These are phyloP conservation scores for Zaprionus davidi DNA, from an alignment of 1,140 invertebrate species.

Conservation along the genomic window DNA sequence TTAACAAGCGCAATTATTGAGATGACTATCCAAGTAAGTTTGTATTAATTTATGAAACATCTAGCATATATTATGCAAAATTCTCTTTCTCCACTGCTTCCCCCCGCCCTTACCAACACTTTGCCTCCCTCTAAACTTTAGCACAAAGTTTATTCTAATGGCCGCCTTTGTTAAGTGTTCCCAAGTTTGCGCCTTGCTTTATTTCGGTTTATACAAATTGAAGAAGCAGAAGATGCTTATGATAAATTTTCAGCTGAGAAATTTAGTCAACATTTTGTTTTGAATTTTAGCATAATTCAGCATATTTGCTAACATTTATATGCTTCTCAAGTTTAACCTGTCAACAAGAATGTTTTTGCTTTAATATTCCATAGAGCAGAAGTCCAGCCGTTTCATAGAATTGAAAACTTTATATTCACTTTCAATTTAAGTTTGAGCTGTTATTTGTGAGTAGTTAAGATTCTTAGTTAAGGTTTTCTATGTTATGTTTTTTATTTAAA, in stretches of 20 bases:
- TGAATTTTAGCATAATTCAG: neutral
- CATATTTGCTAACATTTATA: neutral
- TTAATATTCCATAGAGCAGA: no score
- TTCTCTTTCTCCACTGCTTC: slow-evolving; percentile 12
- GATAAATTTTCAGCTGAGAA: neutral
- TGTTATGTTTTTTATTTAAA: no score
- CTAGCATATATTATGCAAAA: slow-evolving; percentile 40
- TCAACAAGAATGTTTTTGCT: no score
- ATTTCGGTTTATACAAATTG: neutral
- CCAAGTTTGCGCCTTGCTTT: slow-evolving; percentile 6
- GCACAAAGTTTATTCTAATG: slow-evolving; percentile 35
- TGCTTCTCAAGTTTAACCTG: no score
- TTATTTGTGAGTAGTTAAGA: no score
- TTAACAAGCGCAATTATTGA: slow-evolving; percentile 73
- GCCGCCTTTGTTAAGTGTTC: slow-evolving; percentile 10
- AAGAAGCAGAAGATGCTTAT: neutral
- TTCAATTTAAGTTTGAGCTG: neutral
- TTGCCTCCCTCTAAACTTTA: slow-evolving; percentile 13
- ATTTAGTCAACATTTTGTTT: neutral
- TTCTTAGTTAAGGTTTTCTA: no score
- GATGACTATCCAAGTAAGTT: slow-evolving; percentile 55
- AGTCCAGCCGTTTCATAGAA: neutral
- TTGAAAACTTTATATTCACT: neutral
- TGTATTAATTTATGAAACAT: slow-evolving; percentile 61
- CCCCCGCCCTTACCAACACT: neutral